These are phyloP conservation scores for Drosophila anomalata DNA, from an alignment of 2,888 invertebrate species.

Conservation along the genomic window DNA sequence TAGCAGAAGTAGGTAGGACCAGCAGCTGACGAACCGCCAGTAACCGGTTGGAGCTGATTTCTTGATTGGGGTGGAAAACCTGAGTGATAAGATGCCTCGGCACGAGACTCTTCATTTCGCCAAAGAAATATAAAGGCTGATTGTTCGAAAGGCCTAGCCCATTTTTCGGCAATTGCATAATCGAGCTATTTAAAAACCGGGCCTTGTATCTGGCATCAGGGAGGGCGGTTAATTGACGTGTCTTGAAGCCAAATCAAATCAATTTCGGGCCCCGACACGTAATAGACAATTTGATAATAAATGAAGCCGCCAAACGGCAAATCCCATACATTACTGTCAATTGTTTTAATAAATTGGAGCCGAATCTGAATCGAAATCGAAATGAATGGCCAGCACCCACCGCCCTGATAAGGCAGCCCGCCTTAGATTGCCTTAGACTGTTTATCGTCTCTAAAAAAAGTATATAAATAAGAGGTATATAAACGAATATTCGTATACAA, in stretches of 20 bases:
- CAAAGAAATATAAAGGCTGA: background rate
- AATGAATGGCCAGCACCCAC: slow-evolving; percentile 50
- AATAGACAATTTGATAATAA: slow-evolving; percentile 68
- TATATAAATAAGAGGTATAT: slow-evolving; percentile 6
- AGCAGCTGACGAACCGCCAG: slow-evolving; percentile 26
- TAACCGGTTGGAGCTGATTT: slow-evolving; percentile 44
- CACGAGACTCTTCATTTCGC: slow-evolving; percentile 29
- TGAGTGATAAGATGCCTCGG: slow-evolving; percentile 18
- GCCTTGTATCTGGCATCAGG: background rate
- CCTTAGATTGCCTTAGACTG: slow-evolving; percentile 12
- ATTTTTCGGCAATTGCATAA: slow-evolving; percentile 26
- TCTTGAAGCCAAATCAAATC: slow-evolving; percentile 44
- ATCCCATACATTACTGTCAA: slow-evolving; percentile 71
- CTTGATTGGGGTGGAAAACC: background rate
- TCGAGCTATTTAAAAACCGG: slow-evolving; percentile 24
- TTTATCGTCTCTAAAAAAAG: slow-evolving; percentile 13
- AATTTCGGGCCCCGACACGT: slow-evolving; percentile 47
- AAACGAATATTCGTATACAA: slow-evolving; percentile 51
- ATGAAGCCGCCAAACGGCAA: slow-evolving; percentile 29
- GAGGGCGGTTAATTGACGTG: slow-evolving; percentile 30
- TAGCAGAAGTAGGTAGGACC: slow-evolving; percentile 2
- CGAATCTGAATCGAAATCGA: slow-evolving; percentile 53
- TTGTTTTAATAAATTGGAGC: slow-evolving; percentile 50
- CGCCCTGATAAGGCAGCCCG: slow-evolving; percentile 20
- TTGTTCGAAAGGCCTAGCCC: background rate